Evolutionary conservation across 2,888 invertebrate genomes (phyloP).

Genomic region (Diplolepis rosae): DNA sequence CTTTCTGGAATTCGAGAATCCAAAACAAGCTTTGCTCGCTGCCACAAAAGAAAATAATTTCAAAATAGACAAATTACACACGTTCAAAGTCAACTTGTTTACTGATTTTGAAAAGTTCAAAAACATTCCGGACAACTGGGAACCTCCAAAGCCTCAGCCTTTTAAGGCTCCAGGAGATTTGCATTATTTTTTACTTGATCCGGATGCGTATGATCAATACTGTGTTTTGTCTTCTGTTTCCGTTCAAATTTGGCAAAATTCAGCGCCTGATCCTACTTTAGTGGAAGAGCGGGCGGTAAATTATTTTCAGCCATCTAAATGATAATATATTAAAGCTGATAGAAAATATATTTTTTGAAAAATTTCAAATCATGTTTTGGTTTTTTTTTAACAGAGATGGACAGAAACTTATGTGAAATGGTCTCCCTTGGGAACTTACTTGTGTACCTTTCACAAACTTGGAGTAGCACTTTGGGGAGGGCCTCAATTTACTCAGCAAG

Average conservation of each 20-base stretch:
- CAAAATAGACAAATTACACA: constrained; percentile 96
- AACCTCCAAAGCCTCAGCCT: constrained; percentile 89
- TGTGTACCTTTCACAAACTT: constrained; percentile 95
- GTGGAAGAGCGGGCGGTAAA: constrained; percentile 87
- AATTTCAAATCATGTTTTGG: neutral
- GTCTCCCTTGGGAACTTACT: constrained; percentile 97
- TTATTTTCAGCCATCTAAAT: constrained; percentile 25
- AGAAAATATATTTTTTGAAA: neutral
- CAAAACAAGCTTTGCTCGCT: constrained; percentile 90
- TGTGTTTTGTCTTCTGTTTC: constrained; percentile 86
- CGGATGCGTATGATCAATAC: constrained; percentile 97
- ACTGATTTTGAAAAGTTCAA: constrained; percentile 97
- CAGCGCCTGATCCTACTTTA: constrained; percentile 87
- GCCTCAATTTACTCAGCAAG: constrained; percentile 92
- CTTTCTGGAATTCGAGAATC: constrained; percentile 92
- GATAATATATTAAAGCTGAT: neutral
- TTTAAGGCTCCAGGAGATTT: constrained; percentile 95
- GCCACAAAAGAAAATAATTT: constrained; percentile 92
- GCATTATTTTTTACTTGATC: constrained; percentile 93
- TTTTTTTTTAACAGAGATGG: constrained; percentile 82
- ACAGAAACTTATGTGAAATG: constrained; percentile 97
- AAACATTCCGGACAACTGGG: constrained; percentile 94
- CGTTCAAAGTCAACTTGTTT: constrained; percentile 94
- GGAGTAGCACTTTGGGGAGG: constrained; percentile 99
- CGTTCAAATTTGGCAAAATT: constrained; percentile 92